Conservation (phyloP, 2,797 vertebrate genomes). For the Acipenser ruthenus region DNA sequence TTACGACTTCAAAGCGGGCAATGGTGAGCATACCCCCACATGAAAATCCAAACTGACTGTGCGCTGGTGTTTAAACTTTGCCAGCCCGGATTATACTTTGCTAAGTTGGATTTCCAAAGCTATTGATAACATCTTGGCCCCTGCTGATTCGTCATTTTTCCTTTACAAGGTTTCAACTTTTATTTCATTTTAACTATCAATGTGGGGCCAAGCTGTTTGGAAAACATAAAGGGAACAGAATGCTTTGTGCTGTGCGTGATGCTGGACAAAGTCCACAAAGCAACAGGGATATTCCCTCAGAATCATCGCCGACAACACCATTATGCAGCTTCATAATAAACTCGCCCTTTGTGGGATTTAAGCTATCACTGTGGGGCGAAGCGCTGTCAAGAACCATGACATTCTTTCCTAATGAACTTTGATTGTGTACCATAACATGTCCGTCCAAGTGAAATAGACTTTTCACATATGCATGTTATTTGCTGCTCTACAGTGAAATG, state of each 20-base stretch:
- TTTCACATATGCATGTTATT: background rate
- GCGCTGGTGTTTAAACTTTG: background rate
- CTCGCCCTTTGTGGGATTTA: slow-evolving; percentile 2
- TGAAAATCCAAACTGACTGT: background rate
- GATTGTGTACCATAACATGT: background rate
- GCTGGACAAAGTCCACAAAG: background rate
- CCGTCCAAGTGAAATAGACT: background rate
- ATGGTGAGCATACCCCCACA: background rate
- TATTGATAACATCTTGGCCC: background rate
- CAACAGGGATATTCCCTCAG: background rate
- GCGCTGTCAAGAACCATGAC: slow-evolving; percentile 9
- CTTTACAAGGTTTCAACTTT: slow-evolving; percentile 1
- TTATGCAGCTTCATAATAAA: background rate
- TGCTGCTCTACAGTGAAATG: too few relatives aligned
- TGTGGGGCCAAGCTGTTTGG: slow-evolving; percentile 5
- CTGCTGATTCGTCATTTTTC: background rate
- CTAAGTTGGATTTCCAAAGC: background rate
- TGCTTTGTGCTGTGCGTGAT: background rate
- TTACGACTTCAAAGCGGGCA: background rate
- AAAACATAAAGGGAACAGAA: background rate
- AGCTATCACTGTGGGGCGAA: slow-evolving; percentile 36
- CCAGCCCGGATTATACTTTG: background rate
- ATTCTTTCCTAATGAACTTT: background rate
- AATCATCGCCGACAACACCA: background rate
- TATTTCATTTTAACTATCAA: background rate